Evolutionary conservation across 2,797 vertebrate genomes (phyloP).

Genomic region (Darevskia mixta): DNA sequence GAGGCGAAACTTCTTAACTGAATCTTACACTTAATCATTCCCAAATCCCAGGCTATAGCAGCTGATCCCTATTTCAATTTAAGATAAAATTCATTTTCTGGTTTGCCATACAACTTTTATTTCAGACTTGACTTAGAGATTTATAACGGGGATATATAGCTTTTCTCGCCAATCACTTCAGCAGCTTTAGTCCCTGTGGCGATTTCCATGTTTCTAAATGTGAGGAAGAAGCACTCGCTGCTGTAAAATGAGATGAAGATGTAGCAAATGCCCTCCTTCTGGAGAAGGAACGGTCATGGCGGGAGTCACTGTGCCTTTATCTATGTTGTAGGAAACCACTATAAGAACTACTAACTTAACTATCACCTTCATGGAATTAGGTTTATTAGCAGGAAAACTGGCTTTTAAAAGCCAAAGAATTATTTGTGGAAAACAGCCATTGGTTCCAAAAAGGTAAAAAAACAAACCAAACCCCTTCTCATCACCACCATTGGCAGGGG

Average conservation of each 20-base stretch:
- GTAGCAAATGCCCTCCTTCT: constrained; percentile 62
- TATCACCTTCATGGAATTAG: too few relatives aligned
- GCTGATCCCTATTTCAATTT: constrained; percentile 75
- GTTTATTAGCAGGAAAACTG: not conserved
- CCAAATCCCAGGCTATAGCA: constrained; percentile 74
- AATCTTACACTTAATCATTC: constrained; percentile 78
- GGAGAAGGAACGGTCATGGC: constrained; percentile 32
- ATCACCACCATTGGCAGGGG: not conserved
- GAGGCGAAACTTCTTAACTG: constrained; percentile 74
- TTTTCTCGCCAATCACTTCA: constrained; percentile 70
- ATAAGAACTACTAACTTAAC: too few relatives aligned
- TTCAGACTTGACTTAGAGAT: constrained; percentile 75
- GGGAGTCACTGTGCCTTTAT: not conserved
- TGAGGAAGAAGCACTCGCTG: constrained; percentile 42
- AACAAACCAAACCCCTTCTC: too few relatives aligned
- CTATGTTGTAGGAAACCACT: not conserved
- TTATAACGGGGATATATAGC: constrained; percentile 67
- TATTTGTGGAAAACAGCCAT: not conserved
- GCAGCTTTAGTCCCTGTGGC: constrained; percentile 54
- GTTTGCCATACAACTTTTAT: constrained; percentile 75
- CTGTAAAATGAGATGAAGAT: constrained; percentile 53
- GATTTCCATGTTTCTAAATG: constrained; percentile 55
- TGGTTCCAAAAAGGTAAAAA: not conserved
- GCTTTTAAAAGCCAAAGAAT: not conserved
- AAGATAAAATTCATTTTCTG: constrained; percentile 79